A percentile compares a stretch with the other conserved stretches of the same genome.
phyloP scores from a whole-genome alignment of 2,888 invertebrate species.

The Monoplex corrugatus region DNA sequence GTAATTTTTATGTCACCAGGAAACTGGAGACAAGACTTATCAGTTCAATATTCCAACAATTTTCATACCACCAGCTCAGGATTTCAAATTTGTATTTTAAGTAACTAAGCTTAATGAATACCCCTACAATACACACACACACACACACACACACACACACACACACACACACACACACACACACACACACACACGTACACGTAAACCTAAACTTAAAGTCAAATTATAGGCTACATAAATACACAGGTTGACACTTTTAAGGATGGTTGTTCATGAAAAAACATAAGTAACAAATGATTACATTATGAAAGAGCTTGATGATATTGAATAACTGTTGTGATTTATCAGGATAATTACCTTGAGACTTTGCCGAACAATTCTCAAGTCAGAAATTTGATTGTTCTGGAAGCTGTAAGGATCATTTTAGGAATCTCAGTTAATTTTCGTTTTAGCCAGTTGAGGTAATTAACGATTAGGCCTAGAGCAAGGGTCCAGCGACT shows the following conservation, averaged over 20 bases:
- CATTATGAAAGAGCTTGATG: neutral
- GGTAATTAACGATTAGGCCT: no score
- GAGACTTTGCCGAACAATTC: no score
- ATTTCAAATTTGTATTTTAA: neutral
- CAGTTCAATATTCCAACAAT: no score
- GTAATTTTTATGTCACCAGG: no score
- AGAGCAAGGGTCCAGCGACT: no score
- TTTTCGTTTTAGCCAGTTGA: no score
- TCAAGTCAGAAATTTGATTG: slow-evolving; percentile 12
- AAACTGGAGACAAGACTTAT: no score
- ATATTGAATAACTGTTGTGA: neutral
- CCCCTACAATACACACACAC: neutral
- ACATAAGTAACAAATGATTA: neutral
- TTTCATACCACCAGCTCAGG: neutral
- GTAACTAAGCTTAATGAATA: neutral
- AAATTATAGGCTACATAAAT: neutral
- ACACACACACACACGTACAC: slow-evolving; percentile 24
- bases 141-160: neutral
- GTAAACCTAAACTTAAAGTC: neutral
- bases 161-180: slow-evolving; percentile 11
- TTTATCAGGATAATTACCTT: no score
- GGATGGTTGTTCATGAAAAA: neutral
- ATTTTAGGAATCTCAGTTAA: no score
- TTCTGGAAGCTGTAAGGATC: no score
- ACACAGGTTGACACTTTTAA: neutral